Base-by-base conservation (phyloP, 2,797 vertebrate genomes). In the Xerus rutilus region DNA sequence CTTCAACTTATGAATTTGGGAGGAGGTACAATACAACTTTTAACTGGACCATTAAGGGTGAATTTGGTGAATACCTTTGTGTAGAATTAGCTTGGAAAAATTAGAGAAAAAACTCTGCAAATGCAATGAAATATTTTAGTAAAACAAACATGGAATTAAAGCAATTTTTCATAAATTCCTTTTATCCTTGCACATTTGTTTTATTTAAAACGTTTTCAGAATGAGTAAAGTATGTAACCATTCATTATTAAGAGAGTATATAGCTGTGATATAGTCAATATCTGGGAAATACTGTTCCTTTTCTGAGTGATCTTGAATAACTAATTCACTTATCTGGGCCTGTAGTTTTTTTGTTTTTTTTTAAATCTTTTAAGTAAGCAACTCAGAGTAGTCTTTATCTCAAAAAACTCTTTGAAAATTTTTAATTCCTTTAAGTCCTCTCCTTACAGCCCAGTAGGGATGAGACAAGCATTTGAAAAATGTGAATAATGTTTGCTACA, bases 391-490 rank as follows among this genome's bases (percentile, higher is more conserved):
- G 9, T 89, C 7, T 84, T 43, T 86, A 28, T 65, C 8, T 88
- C 15, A 43, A 35, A 92, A 62, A 74, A 70, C 39, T 76, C 6
- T 94, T 35, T 84, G 4, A 30, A 81, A n/a, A 32, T 72, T 77
- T 65, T 67, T 52, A 62, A 57, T 89, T 93, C 59, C 93, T 91
- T 73, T 28, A 89, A 47, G 25, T 92, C 59, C 20, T 87, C 72
- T 93, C 35, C 84, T 74, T 88, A 62, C 3, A 91, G 67, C n/a
- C 69, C 25, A 76, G 4, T n/a, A 57, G 20, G 21, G 35, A 70
- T 73, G 52, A 91, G 64, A 95, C 62, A 94, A 83, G 81, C 21
- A 91, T 52, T 45, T 91, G 67, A 84, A 89, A 57, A 92, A 77
- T 18, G 59, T 76, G 59, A 85, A 23, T 57, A 79, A 85, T 81